Conservation (phyloP, 2,797 vertebrate species). For the Melanotaenia nigrans region DNA sequence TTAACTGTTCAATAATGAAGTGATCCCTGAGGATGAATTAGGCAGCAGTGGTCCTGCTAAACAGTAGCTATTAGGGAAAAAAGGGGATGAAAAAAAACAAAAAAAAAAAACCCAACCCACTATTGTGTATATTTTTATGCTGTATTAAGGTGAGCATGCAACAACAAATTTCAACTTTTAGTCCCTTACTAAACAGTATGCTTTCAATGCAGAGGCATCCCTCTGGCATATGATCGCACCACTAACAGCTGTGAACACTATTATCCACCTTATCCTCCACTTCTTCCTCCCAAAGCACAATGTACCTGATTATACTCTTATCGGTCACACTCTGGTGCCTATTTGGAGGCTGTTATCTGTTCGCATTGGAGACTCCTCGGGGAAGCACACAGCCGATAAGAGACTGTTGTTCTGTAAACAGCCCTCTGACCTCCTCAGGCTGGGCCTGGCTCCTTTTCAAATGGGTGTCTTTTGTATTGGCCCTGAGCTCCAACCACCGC, state of each 20-base stretch:
- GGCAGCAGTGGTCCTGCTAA: slow-evolving; percentile 33
- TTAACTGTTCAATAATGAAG: slow-evolving; percentile 81
- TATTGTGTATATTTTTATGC: slow-evolving; percentile 15
- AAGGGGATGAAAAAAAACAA: neutral
- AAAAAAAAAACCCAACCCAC: neutral
- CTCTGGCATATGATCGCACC: slow-evolving; percentile 38
- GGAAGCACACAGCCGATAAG: slow-evolving; percentile 67
- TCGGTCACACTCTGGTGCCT: slow-evolving; percentile 72
- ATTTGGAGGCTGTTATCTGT: slow-evolving; percentile 74
- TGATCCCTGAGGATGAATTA: slow-evolving; percentile 60
- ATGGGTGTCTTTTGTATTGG: slow-evolving; percentile 58
- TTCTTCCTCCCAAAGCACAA: slow-evolving; percentile 61
- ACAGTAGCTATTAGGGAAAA: slow-evolving; percentile 33
- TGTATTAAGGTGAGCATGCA: neutral
- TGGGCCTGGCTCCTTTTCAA: slow-evolving; percentile 63
- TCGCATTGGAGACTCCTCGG: slow-evolving; percentile 69
- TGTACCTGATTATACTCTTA: slow-evolving; percentile 75
- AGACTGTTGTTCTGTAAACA: slow-evolving; percentile 80
- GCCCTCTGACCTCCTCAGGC: slow-evolving; percentile 74
- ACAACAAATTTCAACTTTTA: neutral
- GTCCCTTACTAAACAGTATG: slow-evolving; percentile 1
- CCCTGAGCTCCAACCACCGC: slow-evolving; percentile 58
- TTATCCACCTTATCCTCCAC: slow-evolving; percentile 54
- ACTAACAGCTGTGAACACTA: slow-evolving; percentile 49
- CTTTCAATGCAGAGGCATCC: slow-evolving; percentile 31